phyloP scores from a whole-genome alignment of 2,797 vertebrate genomes.

The Myotis myotis region DNA sequence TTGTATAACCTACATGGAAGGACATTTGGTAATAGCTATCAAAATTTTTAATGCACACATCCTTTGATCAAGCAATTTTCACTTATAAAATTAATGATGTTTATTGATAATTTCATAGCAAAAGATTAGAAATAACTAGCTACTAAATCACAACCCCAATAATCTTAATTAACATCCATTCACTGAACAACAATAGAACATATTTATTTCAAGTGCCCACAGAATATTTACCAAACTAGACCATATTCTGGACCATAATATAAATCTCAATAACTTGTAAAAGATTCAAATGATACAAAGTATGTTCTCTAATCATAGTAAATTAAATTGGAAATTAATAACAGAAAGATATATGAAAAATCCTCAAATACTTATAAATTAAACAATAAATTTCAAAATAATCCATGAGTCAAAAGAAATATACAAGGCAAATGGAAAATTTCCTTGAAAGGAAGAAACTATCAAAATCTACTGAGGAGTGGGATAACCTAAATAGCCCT shows the following conservation, averaged over 20 bases:
- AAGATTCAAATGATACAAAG: not conserved
- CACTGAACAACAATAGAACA: not conserved
- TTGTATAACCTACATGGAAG: not conserved
- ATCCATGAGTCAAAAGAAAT: not conserved
- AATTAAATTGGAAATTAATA: conserved; percentile 43
- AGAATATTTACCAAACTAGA: not conserved
- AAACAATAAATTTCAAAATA: conserved; percentile 1
- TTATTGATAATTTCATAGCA: not conserved
- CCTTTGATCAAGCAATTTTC: not conserved
- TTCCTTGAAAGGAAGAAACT: not conserved
- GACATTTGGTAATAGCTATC: not conserved
- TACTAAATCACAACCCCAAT: not conserved
- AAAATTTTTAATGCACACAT: not conserved
- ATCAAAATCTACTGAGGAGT: not conserved
- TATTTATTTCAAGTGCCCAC: not conserved
- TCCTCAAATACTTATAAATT: not conserved
- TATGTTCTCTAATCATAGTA: not conserved
- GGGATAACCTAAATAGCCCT: not conserved
- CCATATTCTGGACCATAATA: not conserved
- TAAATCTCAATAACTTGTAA: conserved; percentile 17
- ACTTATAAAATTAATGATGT: not conserved
- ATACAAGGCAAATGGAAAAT: not conserved
- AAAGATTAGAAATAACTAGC: not conserved
- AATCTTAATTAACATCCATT: conserved; percentile 9
- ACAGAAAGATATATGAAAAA: not conserved